Base-by-base conservation (phyloP, 2,797 vertebrate genomes). In the Podarcis lilfordi region DNA sequence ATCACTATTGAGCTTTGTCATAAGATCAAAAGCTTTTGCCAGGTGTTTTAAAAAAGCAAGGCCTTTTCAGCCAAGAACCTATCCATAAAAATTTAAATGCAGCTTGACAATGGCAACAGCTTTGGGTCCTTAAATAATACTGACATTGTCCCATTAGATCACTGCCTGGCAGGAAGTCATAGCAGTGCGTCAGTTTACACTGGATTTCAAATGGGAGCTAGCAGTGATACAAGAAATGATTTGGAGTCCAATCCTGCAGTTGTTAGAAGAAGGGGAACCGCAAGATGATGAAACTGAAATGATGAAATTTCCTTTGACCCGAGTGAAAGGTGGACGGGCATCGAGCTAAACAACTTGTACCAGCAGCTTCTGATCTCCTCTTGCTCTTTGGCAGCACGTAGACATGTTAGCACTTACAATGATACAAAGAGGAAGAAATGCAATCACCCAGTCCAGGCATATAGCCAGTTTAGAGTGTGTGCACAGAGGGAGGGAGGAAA, bases 121-220 rank as follows among this genome's bases (percentile, higher is more conserved):
- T 64, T 59, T 19, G 17, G 45, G 66, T 45, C 78, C 27, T 72
- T 86, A 86, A 80, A 86, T 80, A 81, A 87, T 81, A 66, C 71
- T 66, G 71, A 87, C 80, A 50, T 17, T 82, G 86, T 87, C 69
- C 79, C 37, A 61, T 81, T 74, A 87, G 82, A 75, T 75, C 71
- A 66, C 11, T 40, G 61, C 61, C 61, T 64, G 59, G 35, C 80
- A 75, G 29, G 50, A 74, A 82, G 4, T 64, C 71, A 27, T 82
- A 80, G 21, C 32, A 76, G 29, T 32, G 40, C 71, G 27, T 87
- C 55, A 45, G 23, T 66, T 82, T 82, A 50, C 25, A 75, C 27
- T 87, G 32, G 50, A 64, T 74, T 81, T 74, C 68, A 43, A 50
- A 81, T n/a, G 35, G 45, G 5, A 43, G 45, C 78, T 27, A 75